phyloP scores from a whole-genome alignment of 2,888 invertebrate species.

The Diabrotica balteata region DNA sequence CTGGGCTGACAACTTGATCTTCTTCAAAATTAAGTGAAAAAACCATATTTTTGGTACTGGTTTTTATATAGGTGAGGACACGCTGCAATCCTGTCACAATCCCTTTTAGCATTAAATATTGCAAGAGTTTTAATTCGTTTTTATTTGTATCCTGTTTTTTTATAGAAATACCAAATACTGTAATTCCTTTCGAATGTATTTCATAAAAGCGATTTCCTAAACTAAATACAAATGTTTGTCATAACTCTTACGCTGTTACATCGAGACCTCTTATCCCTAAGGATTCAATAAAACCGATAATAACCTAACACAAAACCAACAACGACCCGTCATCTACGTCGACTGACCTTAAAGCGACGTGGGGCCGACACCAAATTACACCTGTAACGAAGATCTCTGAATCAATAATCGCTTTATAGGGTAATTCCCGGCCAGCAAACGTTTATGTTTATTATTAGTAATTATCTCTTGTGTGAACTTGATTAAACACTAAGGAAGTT shows the following conservation, averaged over 20 bases:
- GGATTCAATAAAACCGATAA: neutral
- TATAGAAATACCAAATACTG: too few relatives aligned
- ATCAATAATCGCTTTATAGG: conserved; percentile 29
- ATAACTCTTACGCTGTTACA: neutral
- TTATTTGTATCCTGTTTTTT: too few relatives aligned
- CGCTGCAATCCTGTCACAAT: too few relatives aligned
- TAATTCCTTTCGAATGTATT: too few relatives aligned
- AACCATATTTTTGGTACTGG: too few relatives aligned
- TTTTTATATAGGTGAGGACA: too few relatives aligned
- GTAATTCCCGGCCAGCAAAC: conserved; percentile 26
- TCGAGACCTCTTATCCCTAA: neutral
- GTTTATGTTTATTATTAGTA: conserved; percentile 33
- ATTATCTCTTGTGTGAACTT: conserved; percentile 32
- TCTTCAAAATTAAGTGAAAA: too few relatives aligned
- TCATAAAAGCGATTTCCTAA: too few relatives aligned
- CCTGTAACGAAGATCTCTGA: conserved; percentile 20
- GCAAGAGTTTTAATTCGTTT: too few relatives aligned
- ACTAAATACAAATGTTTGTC: neutral
- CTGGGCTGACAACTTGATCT: too few relatives aligned
- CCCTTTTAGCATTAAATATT: too few relatives aligned
- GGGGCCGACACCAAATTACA: conserved; percentile 10
- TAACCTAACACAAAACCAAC: neutral
- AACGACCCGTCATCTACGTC: conserved; percentile 5
- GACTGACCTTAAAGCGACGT: conserved; percentile 5
- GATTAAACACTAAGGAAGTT: conserved; percentile 32